Conservation (phyloP, 2,888 invertebrate genomes). For the Tridacna gigas region DNA sequence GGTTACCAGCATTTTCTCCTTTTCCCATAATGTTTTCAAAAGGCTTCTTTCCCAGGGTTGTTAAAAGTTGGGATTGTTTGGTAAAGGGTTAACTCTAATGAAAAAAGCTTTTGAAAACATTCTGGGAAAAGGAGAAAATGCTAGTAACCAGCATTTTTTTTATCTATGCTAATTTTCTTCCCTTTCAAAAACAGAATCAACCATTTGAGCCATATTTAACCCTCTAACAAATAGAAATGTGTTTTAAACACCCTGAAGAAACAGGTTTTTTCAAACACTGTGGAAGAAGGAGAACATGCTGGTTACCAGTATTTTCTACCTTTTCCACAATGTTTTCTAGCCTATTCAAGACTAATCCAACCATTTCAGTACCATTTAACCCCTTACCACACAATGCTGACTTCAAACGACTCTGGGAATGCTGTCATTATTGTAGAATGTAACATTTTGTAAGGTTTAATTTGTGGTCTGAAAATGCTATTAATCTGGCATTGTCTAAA, state of each 20-base stretch:
- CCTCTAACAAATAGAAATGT: no score
- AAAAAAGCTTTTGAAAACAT: not conserved
- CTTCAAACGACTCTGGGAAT: not conserved
- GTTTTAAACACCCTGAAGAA: no score
- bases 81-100: not conserved
- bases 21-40: not conserved
- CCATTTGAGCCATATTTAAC: no score
- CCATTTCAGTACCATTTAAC: no score
- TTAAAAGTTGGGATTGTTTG: not conserved
- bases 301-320: not conserved
- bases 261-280: not conserved
- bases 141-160: slow-evolving; percentile 16
- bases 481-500: no score
- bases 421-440: no score
- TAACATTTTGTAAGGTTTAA: no score
- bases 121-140: not conserved
- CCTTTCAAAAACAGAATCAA: no score
- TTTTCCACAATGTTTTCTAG: not conserved
- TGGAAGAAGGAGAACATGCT: slow-evolving; percentile 2
- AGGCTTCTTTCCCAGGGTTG: not conserved
- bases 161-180: not conserved
- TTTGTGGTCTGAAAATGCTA: no score
- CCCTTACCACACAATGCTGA: not conserved
- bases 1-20: not conserved
- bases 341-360: no score